Percentiles rank a stretch among this genome's conserved stretches.
Evolutionary conservation across 2,113 vertebrate species (phyloP).

Genomic region (Taurulus bubalis): DNA sequence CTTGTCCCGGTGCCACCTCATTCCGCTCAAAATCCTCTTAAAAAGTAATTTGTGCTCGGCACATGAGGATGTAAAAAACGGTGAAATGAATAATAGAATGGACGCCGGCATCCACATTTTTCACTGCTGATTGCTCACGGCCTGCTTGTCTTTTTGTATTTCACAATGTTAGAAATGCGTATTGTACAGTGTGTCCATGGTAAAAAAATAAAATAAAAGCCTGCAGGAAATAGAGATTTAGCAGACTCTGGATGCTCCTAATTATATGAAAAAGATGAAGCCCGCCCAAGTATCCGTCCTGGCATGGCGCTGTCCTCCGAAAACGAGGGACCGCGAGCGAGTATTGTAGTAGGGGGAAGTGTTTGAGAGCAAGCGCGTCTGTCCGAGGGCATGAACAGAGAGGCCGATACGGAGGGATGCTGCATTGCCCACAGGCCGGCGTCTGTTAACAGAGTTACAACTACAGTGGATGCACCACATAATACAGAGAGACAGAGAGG

Average conservation of each 20-base stretch:
- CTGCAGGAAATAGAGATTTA: slow-evolving; percentile 47
- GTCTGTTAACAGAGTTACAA: slow-evolving; percentile 54
- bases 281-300: slow-evolving; percentile 16
- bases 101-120: slow-evolving; percentile 14
- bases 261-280: slow-evolving; percentile 48
- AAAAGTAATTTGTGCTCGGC: slow-evolving; percentile 53
- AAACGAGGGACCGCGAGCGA: slow-evolving; percentile 4
- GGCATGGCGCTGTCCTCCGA: slow-evolving; percentile 5
- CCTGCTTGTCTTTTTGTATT: slow-evolving; percentile 43
- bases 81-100: slow-evolving; percentile 45
- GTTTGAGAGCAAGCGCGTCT: slow-evolving; percentile 16
- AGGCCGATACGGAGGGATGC: slow-evolving; percentile 34
- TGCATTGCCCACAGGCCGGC: slow-evolving; percentile 55
- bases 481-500: slow-evolving; percentile 44
- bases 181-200: slow-evolving; percentile 19
- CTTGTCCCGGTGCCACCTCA: slow-evolving; percentile 44
- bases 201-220: slow-evolving; percentile 14
- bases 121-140: slow-evolving; percentile 22
- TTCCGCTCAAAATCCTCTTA: slow-evolving; percentile 56
- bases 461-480: slow-evolving; percentile 44
- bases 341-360: background rate
- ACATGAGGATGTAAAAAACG: slow-evolving; percentile 34
- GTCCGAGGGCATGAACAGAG: slow-evolving; percentile 20
- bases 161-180: slow-evolving; percentile 24
- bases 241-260: slow-evolving; percentile 37